Evolutionary conservation across 30 jellyfish, hydroid and myxozoan genomes (phyloP).

Genomic region (Chrysaora quinquecirrha): DNA sequence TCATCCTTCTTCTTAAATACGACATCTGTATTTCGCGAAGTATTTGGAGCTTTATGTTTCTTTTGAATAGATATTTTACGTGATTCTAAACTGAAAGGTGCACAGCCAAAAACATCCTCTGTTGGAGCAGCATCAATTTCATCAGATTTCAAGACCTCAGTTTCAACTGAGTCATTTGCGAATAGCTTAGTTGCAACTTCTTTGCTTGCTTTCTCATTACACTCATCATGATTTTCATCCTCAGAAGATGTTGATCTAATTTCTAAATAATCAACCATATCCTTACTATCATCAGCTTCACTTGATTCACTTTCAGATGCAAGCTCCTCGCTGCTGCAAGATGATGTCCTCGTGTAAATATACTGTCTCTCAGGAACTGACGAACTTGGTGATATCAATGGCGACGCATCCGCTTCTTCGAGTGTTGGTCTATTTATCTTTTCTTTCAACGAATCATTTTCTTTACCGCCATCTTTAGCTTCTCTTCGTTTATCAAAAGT

Average conservation of each 20-base stretch:
- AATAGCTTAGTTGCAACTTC: not conserved
- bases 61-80: not conserved
- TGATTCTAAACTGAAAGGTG: constrained; percentile 74
- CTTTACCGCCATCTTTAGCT: not conserved
- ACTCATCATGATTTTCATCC: not conserved
- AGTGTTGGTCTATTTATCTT: constrained; percentile 19
- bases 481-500: not conserved
- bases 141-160: not conserved
- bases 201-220: not conserved
- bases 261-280: constrained; percentile 17
- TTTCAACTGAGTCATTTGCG: not conserved
- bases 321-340: constrained; percentile 92
- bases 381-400: constrained; percentile 80
- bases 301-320: constrained; percentile 11
- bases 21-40: not conserved
- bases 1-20: not conserved
- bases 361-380: constrained; percentile 68
- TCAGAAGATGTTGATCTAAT: constrained; percentile 48
- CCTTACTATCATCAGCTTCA: constrained; percentile 26
- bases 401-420: constrained; percentile 80
- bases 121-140: not conserved
- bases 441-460: constrained; percentile 12
- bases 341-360: constrained; percentile 84
- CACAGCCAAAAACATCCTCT: constrained; percentile 89
- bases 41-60: not conserved